These are phyloP conservation scores for Podarcis lilfordi DNA, from an alignment of 2,797 vertebrate species.

Conservation along the genomic window DNA sequence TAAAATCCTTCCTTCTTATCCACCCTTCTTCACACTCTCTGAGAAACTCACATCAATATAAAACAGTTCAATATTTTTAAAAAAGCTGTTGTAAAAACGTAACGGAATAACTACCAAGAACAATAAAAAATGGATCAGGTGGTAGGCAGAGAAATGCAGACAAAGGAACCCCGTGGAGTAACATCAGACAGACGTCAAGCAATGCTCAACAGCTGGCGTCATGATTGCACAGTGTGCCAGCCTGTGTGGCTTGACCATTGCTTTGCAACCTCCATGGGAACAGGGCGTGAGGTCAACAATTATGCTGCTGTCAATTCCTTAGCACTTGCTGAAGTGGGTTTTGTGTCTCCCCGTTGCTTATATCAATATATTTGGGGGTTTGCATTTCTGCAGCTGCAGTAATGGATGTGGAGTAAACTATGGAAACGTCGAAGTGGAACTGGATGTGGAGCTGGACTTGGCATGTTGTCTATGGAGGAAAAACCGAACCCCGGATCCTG, in stretches of 20 bases:
- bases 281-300: not conserved
- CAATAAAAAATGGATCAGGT: not conserved
- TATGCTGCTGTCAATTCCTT: not conserved
- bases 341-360: not conserved
- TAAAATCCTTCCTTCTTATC: not conserved
- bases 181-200: not conserved
- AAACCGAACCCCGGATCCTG: not conserved
- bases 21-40: not conserved
- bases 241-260: not conserved
- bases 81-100: too few relatives aligned
- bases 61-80: not conserved
- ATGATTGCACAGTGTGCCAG: not conserved
- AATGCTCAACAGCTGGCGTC: not conserved
- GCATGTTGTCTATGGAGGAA: not conserved
- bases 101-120: not conserved
- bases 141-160: not conserved
- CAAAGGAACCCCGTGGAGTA: not conserved
- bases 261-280: not conserved
- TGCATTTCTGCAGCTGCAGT: not conserved
- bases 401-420: not conserved
- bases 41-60: not conserved
- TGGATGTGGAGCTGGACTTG: slow-evolving; percentile 20
- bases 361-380: not conserved
- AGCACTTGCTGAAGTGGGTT: not conserved
- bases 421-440: not conserved